Conservation (phyloP, 2,113 vertebrate genomes). For the Leucoraja erinaceus region DNA sequence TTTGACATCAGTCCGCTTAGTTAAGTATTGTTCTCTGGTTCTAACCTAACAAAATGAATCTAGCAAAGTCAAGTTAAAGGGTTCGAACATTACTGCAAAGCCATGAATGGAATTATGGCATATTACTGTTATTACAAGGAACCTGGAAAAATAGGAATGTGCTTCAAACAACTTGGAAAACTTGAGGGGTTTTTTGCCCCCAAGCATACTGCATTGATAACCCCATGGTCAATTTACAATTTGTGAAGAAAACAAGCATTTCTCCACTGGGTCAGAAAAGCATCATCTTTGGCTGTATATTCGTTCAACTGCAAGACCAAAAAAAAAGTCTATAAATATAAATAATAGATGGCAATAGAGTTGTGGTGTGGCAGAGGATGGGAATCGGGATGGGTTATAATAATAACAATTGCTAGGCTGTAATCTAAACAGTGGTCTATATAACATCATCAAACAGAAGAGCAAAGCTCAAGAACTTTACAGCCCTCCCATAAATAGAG, state of each 20-base stretch:
- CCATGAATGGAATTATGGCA: neutral
- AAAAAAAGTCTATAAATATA: neutral
- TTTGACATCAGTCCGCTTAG: neutral
- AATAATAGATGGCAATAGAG: neutral
- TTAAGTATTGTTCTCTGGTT: neutral
- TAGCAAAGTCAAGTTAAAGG: neutral
- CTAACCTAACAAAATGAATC: neutral
- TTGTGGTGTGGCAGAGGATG: no score
- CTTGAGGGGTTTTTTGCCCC: neutral
- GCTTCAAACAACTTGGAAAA: neutral
- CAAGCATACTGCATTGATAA: neutral
- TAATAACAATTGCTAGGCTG: neutral
- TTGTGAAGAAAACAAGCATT: neutral
- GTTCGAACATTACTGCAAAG: neutral
- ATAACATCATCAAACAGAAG: neutral
- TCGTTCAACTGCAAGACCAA: neutral
- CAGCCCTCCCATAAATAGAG: neutral
- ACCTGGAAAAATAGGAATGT: neutral
- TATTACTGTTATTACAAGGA: neutral
- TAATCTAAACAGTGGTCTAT: slow-evolving; percentile 17
- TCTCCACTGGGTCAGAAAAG: neutral
- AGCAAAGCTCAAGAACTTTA: slow-evolving; percentile 7
- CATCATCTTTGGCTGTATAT: neutral
- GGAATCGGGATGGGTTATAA: no score
- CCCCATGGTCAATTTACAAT: neutral